Percentiles rank a stretch among this genome's conserved stretches.
phyloP scores from a whole-genome alignment of 2,797 vertebrate genomes.

The Poecilia velifera region DNA sequence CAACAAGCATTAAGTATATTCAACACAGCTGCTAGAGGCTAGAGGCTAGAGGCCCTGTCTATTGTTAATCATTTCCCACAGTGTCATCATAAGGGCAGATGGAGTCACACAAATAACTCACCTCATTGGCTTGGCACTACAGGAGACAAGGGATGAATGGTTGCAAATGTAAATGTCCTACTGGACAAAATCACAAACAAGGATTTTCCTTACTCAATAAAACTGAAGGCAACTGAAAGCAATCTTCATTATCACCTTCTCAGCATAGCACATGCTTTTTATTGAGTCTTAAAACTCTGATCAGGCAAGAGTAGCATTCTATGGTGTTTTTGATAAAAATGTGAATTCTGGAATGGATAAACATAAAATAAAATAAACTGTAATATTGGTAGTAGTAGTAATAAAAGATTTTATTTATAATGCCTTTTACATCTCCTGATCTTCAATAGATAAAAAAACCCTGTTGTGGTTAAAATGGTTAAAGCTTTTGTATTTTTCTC shows the following conservation, averaged over 20 bases:
- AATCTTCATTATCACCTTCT: neutral
- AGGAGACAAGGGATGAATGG: slow-evolving; percentile 14
- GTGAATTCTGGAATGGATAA: too few relatives aligned
- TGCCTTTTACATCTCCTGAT: too few relatives aligned
- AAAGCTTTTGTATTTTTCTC: neutral
- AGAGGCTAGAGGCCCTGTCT: too few relatives aligned
- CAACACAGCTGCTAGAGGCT: slow-evolving; percentile 55
- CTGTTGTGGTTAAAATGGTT: neutral
- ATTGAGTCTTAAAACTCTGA: neutral
- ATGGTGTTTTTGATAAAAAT: too few relatives aligned
- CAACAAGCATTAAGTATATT: slow-evolving; percentile 33
- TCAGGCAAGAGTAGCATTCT: neutral
- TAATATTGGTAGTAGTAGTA: too few relatives aligned
- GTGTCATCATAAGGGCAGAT: slow-evolving; percentile 42
- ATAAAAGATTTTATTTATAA: too few relatives aligned
- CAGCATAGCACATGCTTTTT: neutral
- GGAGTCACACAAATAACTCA: slow-evolving; percentile 13
- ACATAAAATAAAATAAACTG: too few relatives aligned
- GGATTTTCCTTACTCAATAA: neutral
- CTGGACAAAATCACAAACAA: neutral
- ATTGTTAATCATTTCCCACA: slow-evolving; percentile 69
- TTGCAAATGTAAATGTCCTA: slow-evolving; percentile 1
- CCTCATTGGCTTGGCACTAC: slow-evolving; percentile 36
- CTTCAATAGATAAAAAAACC: too few relatives aligned
- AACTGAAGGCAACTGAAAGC: neutral